Percentiles rank a stretch among this genome's conserved stretches.
Evolutionary conservation across 2,113 vertebrate genomes (phyloP).

Genomic region (Penelope pileata): DNA sequence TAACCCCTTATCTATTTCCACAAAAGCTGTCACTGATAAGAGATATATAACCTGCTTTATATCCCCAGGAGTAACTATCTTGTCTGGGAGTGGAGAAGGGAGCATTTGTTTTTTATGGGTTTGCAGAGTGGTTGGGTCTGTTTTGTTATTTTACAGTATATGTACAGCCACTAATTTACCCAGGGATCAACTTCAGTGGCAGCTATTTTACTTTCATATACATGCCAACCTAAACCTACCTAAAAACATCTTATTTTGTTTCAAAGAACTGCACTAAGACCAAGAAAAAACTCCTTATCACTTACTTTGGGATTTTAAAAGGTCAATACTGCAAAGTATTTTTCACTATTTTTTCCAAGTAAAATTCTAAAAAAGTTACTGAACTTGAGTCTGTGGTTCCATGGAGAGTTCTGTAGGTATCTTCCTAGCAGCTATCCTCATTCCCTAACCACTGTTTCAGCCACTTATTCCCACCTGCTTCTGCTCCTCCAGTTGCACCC

Average conservation of each 20-base stretch:
- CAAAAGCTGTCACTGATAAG: background rate
- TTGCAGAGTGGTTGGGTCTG: background rate
- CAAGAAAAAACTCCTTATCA: background rate
- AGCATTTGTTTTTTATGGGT: background rate
- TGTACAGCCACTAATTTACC: background rate
- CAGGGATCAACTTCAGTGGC: background rate
- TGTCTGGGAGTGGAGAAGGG: background rate
- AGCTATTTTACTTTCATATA: slow-evolving; percentile 3
- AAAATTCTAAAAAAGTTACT: background rate
- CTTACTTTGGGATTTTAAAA: background rate
- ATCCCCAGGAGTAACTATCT: background rate
- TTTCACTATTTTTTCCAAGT: background rate
- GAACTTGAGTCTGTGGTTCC: background rate
- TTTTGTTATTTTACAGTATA: background rate
- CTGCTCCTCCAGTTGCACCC: background rate
- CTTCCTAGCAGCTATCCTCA: background rate
- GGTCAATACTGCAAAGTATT: background rate
- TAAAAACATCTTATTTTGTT: background rate
- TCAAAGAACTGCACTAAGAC: background rate
- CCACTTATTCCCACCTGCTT: background rate
- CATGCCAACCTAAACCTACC: background rate
- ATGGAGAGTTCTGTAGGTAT: background rate
- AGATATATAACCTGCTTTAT: background rate
- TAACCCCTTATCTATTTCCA: background rate
- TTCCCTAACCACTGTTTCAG: background rate